Evolutionary conservation across 2,113 vertebrate genomes (phyloP).

Genomic region (Mustela lutreola): DNA sequence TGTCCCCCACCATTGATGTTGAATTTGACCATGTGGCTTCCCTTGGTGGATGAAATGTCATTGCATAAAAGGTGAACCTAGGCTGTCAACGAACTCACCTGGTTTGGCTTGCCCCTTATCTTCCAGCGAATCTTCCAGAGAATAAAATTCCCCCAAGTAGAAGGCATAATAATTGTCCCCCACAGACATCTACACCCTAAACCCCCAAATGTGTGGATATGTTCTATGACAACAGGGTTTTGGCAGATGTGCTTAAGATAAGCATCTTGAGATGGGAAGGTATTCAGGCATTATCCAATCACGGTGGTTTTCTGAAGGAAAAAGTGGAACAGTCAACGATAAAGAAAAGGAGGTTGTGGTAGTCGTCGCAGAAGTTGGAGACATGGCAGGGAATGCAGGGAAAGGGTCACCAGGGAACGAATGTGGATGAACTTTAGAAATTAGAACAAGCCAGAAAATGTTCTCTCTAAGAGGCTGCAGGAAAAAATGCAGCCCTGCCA

Average conservation of each 20-base stretch:
- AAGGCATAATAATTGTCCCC: not conserved
- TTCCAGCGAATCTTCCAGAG: not conserved
- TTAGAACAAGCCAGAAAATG: not conserved
- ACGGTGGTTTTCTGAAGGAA: not conserved
- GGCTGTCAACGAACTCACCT: not conserved
- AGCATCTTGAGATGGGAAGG: not conserved
- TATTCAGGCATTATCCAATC: not conserved
- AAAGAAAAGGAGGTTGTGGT: not conserved
- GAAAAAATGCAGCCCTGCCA: not conserved
- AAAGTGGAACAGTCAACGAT: not conserved
- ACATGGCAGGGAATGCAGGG: not conserved
- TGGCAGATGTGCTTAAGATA: not conserved
- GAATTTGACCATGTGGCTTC: not conserved
- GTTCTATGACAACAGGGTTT: not conserved
- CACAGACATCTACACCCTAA: not conserved
- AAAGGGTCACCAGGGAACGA: fast-evolving
- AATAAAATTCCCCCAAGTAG: not conserved
- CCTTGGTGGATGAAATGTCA: not conserved
- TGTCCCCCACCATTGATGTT: not conserved
- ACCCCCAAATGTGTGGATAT: not conserved
- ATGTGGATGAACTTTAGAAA: not conserved
- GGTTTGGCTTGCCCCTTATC: not conserved
- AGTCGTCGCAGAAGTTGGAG: not conserved
- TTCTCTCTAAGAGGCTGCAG: not conserved
- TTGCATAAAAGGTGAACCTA: not conserved